Evolutionary conservation across 2,797 vertebrate genomes (phyloP), one percentile per base, ranked within the genome.

Genomic region (Sitta carolinensis): DNA sequence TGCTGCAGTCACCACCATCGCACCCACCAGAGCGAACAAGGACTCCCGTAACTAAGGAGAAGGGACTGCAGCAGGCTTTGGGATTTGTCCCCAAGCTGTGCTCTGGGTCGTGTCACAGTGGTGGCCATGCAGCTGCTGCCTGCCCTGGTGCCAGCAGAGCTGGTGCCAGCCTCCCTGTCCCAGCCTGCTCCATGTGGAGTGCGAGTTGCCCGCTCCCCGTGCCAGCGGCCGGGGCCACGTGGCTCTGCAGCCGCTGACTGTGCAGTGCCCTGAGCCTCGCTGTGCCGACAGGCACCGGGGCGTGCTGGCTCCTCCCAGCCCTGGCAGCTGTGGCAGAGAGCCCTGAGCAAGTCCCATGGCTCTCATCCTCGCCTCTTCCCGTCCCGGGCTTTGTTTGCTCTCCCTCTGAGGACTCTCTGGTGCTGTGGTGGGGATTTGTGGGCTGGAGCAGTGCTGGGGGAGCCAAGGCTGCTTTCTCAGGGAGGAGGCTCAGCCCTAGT

Each of bases 91-190:
- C 45, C 13, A 12, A 7, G 43, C 74, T 18, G 26, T 47, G 61
- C 51, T 69, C n/a, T 14, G 34, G 45, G 47, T 54, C 1, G 0
- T 17, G 32, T n/a, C 0, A 1, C 3, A 5, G 2, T 38, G 72
- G n/a, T 1, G 5, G 54, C 52, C 32, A 4, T 0, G 1, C n/a
- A 19, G 52, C 51, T 4, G 9, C 26, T 29, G 51, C 27, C 57
- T 66, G 63, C 32, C 63, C 43, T 27, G 3, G 43, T 88, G 54
- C 52, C 70, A 63, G 79, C 68, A 58, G 54, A 36, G 59, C 13
- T 0, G 0, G 13, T 55, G 69, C n/a, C 2, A 18, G 67, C 13
- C 19, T 4, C 70, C 32, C 45, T 45, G 3, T 45, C 38, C 34
- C 55, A 19, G 73, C 43, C 73, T 0, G 4, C 48, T 74, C 64